phyloP scores from a whole-genome alignment of 2,113 vertebrate species.

The Toxotes jaculatrix region DNA sequence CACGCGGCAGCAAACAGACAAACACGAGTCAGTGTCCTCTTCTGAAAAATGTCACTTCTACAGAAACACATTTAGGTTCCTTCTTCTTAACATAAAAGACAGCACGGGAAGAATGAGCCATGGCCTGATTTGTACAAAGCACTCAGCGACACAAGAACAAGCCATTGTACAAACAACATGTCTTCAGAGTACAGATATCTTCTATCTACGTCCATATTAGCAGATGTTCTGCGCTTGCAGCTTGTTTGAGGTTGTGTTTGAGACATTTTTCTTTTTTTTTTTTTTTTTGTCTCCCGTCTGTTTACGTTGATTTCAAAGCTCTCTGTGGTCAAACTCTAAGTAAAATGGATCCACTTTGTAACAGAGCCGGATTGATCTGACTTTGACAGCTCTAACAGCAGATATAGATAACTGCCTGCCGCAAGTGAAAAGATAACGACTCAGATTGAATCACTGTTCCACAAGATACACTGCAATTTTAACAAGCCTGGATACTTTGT shows the following conservation, averaged over 20 bases:
- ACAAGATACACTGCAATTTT: conserved; percentile 24
- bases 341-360: conserved; percentile 30
- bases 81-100: background rate
- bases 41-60: background rate
- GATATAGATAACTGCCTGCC: conserved; percentile 34
- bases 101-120: background rate
- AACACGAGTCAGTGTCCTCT: background rate
- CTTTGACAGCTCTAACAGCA: conserved; percentile 39
- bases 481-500: conserved; percentile 28
- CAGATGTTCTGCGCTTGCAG: background rate
- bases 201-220: background rate
- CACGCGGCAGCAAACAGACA: background rate
- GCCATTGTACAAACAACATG: background rate
- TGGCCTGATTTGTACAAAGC: background rate
- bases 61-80: no score
- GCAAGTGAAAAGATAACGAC: conserved; percentile 53
- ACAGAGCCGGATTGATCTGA: conserved; percentile 21
- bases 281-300: background rate
- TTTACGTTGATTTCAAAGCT: conserved; percentile 26
- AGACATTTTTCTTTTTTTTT: background rate
- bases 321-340: conserved; percentile 7
- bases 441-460: conserved; percentile 25
- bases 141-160: background rate
- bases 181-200: background rate
- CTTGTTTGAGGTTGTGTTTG: background rate